Base-by-base conservation (phyloP, 2,888 invertebrate genomes). In the Coelinius sp. region DNA sequence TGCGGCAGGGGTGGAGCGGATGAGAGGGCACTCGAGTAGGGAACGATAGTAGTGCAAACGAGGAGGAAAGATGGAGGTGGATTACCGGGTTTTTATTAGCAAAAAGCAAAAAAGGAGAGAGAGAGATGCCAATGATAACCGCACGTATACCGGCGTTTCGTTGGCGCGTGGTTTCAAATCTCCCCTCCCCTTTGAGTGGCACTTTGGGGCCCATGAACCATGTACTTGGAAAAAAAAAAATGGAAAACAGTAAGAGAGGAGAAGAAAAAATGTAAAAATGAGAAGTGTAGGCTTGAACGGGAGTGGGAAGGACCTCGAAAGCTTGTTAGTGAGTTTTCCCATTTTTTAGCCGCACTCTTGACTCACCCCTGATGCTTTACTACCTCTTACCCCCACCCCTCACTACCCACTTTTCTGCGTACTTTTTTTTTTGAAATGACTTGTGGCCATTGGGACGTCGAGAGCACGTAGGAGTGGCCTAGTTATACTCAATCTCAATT, bases 251-350 rank as follows among this genome's bases (percentile, higher is more conserved):
- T 59, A 38, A 67, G 64, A 63, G 62, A 71, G 59, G 22, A 53
- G 14, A 71, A 70, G 68, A 72, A 63, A 59, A 73, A 52, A 49
- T 35, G 14, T 53, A 25, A 67, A 66, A 52, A 64, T 53, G 63
- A 25, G 31, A 46, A 24, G 59, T 44, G 31, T 49, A 38, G 41
- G 52, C 63, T 17, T 27, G 27, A 10, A 73, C n/a, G 67, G 14
- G 27, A 52, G 35, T 72, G 73, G 70, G 67, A 75, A 78, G 72
- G 77, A 79, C 76, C 81, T 82, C 81, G 81, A 83, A 85, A 85
- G 85, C 84, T 85, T 81, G 84, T 85, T 85, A 85, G 83, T 77
- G 82, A 84, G 80, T 80, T 83, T 83, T 82, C 79, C 82, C 79
- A 81, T 82, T 82, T 82, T 83, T 79, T 78, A 77, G 44, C 70